phyloP scores from a whole-genome alignment of 2,113 vertebrate species.

The Mixornis gularis region DNA sequence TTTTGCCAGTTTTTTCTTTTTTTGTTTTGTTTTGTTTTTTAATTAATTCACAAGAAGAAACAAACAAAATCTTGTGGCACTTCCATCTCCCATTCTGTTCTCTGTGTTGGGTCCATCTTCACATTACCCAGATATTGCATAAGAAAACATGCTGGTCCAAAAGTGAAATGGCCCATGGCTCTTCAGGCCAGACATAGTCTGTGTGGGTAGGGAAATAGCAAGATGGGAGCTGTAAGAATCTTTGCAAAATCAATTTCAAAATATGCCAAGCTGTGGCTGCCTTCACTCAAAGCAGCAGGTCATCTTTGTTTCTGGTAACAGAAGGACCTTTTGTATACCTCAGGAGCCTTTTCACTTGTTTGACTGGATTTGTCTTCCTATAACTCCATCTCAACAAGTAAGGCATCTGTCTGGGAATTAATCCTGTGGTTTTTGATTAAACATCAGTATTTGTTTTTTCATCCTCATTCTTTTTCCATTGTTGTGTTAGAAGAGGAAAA shows the following conservation, averaged over 20 bases:
- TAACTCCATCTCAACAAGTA: not conserved
- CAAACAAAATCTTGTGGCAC: fast-evolving
- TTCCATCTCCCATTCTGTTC: not conserved
- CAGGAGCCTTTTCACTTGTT: not conserved
- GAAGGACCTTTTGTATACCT: not conserved
- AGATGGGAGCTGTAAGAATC: not conserved
- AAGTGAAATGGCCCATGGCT: not conserved
- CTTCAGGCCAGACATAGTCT: fast-evolving
- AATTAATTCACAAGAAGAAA: not conserved
- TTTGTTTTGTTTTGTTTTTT: not conserved
- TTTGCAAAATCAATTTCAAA: not conserved
- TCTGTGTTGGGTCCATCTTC: not conserved
- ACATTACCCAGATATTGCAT: fast-evolving
- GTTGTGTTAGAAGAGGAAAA: not conserved
- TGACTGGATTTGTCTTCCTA: not conserved
- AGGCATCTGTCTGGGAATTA: not conserved
- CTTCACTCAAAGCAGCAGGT: not conserved
- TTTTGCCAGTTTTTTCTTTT: not conserved
- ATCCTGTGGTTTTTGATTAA: not conserved
- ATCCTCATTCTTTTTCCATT: not conserved
- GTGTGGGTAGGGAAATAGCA: not conserved
- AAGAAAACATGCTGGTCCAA: not conserved
- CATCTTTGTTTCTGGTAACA: not conserved
- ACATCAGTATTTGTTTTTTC: not conserved
- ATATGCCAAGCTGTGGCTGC: not conserved